Evolutionary conservation across 1,140 invertebrate species (phyloP).

Genomic region (Drosophila repleta): DNA sequence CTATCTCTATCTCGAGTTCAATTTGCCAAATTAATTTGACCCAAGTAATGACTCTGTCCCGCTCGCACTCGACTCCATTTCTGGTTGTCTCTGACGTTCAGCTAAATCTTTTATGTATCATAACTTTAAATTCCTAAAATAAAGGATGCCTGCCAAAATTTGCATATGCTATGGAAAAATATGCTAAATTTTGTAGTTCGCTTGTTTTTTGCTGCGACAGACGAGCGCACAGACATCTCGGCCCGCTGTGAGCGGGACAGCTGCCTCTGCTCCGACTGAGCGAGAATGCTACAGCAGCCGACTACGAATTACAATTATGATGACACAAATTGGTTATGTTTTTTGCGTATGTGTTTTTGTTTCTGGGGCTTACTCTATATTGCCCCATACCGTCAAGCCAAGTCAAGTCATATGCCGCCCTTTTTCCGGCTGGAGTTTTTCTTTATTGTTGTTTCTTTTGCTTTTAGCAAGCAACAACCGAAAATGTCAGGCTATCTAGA

Average conservation of each 20-base stretch:
- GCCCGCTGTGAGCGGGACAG: constrained; percentile 12
- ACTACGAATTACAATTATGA: constrained; percentile 77
- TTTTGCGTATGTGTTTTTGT: constrained; percentile 48
- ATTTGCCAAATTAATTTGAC: constrained; percentile 74
- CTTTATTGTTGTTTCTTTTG: constrained; percentile 29
- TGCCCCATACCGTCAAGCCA: neutral
- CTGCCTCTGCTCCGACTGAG: neutral
- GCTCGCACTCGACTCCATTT: neutral
- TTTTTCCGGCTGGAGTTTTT: constrained; percentile 20
- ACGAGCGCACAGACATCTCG: constrained; percentile 4
- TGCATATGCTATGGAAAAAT: constrained; percentile 39
- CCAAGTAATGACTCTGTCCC: constrained; percentile 21
- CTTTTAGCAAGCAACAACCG: constrained; percentile 45
- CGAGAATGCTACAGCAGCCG: constrained; percentile 15
- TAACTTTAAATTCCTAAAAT: constrained; percentile 30
- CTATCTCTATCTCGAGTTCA: constrained; percentile 34
- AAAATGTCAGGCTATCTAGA: constrained; percentile 65
- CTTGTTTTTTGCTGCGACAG: constrained; percentile 25
- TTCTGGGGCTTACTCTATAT: constrained; percentile 5
- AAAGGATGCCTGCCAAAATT: constrained; percentile 25
- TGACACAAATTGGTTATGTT: constrained; percentile 82
- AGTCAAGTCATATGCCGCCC: neutral
- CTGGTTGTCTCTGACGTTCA: neutral
- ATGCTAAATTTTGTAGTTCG: constrained; percentile 40
- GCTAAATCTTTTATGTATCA: no score